Evolutionary conservation across 2,888 invertebrate genomes (phyloP).

Genomic region (Acleris literana): DNA sequence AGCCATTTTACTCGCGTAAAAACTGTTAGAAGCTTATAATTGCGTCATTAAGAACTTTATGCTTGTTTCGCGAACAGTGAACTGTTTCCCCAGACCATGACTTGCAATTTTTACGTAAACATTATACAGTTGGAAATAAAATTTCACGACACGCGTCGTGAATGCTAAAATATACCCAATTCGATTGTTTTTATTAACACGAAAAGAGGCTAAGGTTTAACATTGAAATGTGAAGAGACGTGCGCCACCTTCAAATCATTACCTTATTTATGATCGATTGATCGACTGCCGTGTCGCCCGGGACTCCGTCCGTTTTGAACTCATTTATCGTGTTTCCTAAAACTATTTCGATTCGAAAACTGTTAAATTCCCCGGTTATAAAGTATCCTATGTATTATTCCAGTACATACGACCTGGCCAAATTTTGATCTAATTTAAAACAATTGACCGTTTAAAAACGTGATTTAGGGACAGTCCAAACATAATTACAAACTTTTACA

Average conservation of each 20-base stretch:
- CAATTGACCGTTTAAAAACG: no score
- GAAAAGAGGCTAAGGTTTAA: conserved; percentile 62
- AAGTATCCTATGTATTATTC: no score
- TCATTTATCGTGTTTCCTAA: no score
- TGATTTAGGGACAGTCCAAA: no score
- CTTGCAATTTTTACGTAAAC: conserved; percentile 31
- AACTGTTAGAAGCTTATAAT: conserved; percentile 65
- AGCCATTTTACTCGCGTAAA: conserved; percentile 62
- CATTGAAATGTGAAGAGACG: conserved; percentile 44
- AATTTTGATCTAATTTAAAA: no score
- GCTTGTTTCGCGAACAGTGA: conserved; percentile 59
- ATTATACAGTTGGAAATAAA: conserved; percentile 4
- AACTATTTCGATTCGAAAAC: no score
- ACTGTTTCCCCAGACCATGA: conserved; percentile 48
- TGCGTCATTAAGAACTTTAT: conserved; percentile 61
- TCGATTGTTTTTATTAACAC: conserved; percentile 52
- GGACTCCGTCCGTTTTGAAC: no score
- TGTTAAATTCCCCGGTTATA: no score
- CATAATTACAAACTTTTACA: no score
- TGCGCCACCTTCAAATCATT: conserved; percentile 27
- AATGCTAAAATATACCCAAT: neutral
- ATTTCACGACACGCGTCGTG: conserved; percentile 3
- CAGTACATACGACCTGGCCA: no score
- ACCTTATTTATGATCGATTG: conserved; percentile 11
- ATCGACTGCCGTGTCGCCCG: neutral